Evolutionary conservation across 2,797 vertebrate genomes (phyloP).

Genomic region (Salarias fasciatus): DNA sequence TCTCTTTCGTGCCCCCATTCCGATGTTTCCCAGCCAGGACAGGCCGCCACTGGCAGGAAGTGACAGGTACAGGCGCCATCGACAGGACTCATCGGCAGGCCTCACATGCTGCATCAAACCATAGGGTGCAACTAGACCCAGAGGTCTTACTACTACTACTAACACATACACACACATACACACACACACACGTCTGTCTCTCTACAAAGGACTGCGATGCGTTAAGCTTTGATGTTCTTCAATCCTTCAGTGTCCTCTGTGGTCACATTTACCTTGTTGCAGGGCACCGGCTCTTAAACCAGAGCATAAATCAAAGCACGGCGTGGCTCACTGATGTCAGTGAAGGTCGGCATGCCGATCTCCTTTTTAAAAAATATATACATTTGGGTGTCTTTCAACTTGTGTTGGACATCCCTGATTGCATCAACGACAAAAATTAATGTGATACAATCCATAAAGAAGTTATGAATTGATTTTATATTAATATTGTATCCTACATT

Average conservation of each 20-base stretch:
- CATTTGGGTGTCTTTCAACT: constrained; percentile 9
- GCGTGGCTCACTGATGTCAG: constrained; percentile 50
- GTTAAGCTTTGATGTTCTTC: constrained; percentile 65
- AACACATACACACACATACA: constrained; percentile 22
- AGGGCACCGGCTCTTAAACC: constrained; percentile 53
- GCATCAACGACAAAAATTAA: constrained; percentile 7
- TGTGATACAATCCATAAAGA: constrained; percentile 13
- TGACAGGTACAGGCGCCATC: constrained; percentile 65
- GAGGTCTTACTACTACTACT: constrained; percentile 40
- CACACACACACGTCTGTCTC: constrained; percentile 14
- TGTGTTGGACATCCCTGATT: not conserved
- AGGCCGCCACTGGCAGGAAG: constrained; percentile 20
- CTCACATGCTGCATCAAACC: constrained; percentile 27
- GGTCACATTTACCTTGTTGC: constrained; percentile 63
- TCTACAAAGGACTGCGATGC: constrained; percentile 38
- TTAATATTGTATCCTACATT: too few relatives aligned
- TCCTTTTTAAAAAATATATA: constrained; percentile 2
- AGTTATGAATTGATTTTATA: too few relatives aligned
- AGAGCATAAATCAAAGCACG: constrained; percentile 59
- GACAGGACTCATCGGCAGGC: constrained; percentile 62
- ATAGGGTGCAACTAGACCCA: constrained; percentile 49
- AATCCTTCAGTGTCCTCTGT: constrained; percentile 54
- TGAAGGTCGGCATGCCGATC: constrained; percentile 28
- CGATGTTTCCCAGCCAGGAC: constrained; percentile 52
- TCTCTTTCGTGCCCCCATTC: constrained; percentile 50